These are phyloP conservation scores for Lophura nycthemera DNA, from an alignment of 2,113 vertebrate species.

Conservation along the genomic window DNA sequence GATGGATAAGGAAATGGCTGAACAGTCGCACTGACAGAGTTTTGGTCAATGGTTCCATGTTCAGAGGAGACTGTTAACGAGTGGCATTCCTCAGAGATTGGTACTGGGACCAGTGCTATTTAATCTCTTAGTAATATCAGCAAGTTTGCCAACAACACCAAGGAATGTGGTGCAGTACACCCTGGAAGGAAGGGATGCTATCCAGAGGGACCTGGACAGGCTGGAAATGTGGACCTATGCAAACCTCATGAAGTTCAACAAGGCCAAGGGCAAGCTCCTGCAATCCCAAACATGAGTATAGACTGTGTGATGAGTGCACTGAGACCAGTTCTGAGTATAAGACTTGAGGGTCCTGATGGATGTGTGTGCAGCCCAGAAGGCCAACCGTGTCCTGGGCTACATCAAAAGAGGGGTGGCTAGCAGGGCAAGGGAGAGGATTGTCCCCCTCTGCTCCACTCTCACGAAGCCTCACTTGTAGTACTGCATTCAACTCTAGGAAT, in stretches of 20 bases:
- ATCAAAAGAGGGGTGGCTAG: neutral
- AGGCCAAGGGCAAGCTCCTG: neutral
- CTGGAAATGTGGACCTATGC: neutral
- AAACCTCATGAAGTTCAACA: neutral
- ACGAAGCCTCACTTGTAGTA: neutral
- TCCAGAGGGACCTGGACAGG: neutral
- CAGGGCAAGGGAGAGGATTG: neutral
- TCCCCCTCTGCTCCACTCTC: neutral
- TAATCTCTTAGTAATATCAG: neutral
- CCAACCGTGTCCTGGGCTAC: neutral
- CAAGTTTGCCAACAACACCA: neutral
- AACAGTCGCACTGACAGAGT: neutral
- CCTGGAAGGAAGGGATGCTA: neutral
- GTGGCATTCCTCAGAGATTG: neutral
- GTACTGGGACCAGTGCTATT: neutral
- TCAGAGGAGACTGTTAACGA: neutral
- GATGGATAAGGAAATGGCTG: neutral
- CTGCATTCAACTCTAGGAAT: neutral
- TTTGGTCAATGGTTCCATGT: neutral
- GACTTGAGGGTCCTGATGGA: neutral
- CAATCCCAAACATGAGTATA: neutral
- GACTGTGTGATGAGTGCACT: neutral
- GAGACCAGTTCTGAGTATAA: neutral
- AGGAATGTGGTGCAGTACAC: neutral
- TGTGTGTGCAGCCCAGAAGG: neutral